Evolutionary conservation across 2,888 invertebrate genomes (phyloP), one percentile per base, ranked within the genome.

Genomic region (Ormyrus rosae): DNA sequence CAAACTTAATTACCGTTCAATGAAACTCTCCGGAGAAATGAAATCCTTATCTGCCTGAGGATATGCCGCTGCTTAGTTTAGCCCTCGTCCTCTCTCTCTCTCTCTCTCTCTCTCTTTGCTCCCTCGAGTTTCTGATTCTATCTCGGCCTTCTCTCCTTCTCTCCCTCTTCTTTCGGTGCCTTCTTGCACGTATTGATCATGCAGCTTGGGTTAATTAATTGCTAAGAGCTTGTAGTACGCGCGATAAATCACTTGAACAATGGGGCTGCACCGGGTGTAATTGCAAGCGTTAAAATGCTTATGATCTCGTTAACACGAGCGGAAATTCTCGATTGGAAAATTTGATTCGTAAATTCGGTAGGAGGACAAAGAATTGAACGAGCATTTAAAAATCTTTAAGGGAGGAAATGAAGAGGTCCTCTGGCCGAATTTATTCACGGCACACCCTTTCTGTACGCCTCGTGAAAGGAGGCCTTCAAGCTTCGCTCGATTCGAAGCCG

Each of bases 1-100:
- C 84, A 80, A 86, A 88, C 88, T 89, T 89, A 89, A 90, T 89
- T 90, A 88, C 86, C 87, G 86, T 87, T 89, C 88, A 88, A 89
- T 88, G 87, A 88, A 89, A 88, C 86, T 85, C 85, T 84, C 80
- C 19, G 19, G 85, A 86, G 86, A 87, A 89, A 89, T 87, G 87
- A 87, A 88, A 89, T 87, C 86, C 89, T 88, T 88, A 89, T 89
- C 86, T 84, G 84, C 50, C 68, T n/a, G 61, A 55, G 53, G 53
- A 77, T 81, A 74, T 56, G 64, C 63, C 71, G 48, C 55, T 60
- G 48, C 68, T 64, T 51, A 19, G 53, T 55, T 34, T 34, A 34
- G 34, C 58, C 0, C 13, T 75, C 48, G 45, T 13, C 9, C 34
- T 61, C 45, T 9, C 51, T 11, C 71, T 34, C 34, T 34, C 34